These are phyloP conservation scores for Synergus gifuensis DNA, from an alignment of 2,888 invertebrate genomes.

Conservation along the genomic window DNA sequence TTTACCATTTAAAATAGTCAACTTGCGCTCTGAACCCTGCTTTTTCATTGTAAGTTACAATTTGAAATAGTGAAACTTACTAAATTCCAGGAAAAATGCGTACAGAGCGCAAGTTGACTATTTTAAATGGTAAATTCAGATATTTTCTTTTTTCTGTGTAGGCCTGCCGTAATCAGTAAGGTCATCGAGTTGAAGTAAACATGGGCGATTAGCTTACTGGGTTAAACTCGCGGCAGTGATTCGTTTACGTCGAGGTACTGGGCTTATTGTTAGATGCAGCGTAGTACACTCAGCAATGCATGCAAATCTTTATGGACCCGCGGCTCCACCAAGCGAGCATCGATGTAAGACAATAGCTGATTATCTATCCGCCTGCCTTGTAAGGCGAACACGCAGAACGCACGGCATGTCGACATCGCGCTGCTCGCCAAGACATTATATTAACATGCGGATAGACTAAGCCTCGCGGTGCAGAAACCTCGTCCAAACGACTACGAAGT, in stretches of 20 bases:
- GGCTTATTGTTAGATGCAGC: constrained; percentile 33
- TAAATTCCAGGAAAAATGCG: too few species aligned
- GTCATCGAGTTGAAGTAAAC: constrained; percentile 2
- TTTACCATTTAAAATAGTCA: too few species aligned
- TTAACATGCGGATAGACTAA: constrained; percentile 4
- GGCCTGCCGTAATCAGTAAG: neutral
- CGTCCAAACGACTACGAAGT: neutral
- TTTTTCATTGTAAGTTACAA: too few species aligned
- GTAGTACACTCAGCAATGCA: constrained; percentile 53
- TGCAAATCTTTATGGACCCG: constrained; percentile 58
- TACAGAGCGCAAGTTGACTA: too few species aligned
- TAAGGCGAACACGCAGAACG: constrained; percentile 60
- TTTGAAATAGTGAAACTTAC: too few species aligned
- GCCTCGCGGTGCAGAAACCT: neutral
- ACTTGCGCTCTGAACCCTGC: too few species aligned
- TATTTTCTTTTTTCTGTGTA: too few species aligned
- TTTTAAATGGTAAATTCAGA: too few species aligned
- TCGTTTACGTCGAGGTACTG: constrained; percentile 10
- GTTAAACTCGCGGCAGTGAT: constrained; percentile 10
- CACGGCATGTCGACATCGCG: constrained; percentile 61
- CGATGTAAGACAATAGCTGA: constrained; percentile 72
- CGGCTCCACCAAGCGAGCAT: constrained; percentile 60
- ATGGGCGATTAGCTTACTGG: constrained; percentile 6
- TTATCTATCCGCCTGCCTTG: constrained; percentile 70
- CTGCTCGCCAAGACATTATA: constrained; percentile 62